Conservation (phyloP, 2,888 invertebrate genomes). For the Ophion ellenae region DNA sequence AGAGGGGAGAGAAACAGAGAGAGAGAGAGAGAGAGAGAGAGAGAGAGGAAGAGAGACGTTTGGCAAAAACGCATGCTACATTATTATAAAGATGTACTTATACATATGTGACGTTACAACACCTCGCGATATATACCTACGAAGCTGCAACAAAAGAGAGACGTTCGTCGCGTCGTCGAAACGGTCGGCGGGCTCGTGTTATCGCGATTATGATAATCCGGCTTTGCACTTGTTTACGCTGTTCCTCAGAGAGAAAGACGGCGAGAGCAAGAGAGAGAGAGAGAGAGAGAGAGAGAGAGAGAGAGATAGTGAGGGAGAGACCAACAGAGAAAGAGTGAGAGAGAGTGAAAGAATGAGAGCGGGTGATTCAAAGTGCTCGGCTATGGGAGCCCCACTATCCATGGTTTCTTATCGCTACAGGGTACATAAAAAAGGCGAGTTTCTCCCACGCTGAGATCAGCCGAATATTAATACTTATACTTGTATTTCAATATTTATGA, state of each 20-base stretch:
- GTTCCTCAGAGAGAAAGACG: slow-evolving; percentile 39
- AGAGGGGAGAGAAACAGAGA: too few species aligned
- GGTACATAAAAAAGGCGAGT: slow-evolving; percentile 55
- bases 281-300: slow-evolving; percentile 15
- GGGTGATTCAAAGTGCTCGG: slow-evolving; percentile 17
- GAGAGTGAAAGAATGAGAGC: slow-evolving; percentile 6
- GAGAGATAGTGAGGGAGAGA: background rate
- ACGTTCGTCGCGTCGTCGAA: slow-evolving; percentile 69
- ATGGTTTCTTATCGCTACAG: slow-evolving; percentile 58
- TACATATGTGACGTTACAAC: background rate
- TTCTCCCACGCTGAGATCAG: slow-evolving; percentile 42
- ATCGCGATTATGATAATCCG: slow-evolving; percentile 80
- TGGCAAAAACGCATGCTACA: slow-evolving; percentile 7
- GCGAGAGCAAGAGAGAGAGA: slow-evolving; percentile 19
- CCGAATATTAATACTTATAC: background rate
- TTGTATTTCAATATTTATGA: slow-evolving; percentile 2
- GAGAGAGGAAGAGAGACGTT: background rate
- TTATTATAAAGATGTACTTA: background rate
- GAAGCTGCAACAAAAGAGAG: slow-evolving; percentile 72
- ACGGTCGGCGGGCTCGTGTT: slow-evolving; percentile 72
- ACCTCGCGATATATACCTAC: slow-evolving; percentile 7
- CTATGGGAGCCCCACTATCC: slow-evolving; percentile 60
- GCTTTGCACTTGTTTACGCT: slow-evolving; percentile 77
- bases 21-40: background rate
- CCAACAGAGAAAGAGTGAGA: slow-evolving; percentile 22